Percentiles rank a stretch among this genome's conserved stretches.
phyloP scores from a whole-genome alignment of 2,797 vertebrate species.

The Bryconaethiops microstoma region DNA sequence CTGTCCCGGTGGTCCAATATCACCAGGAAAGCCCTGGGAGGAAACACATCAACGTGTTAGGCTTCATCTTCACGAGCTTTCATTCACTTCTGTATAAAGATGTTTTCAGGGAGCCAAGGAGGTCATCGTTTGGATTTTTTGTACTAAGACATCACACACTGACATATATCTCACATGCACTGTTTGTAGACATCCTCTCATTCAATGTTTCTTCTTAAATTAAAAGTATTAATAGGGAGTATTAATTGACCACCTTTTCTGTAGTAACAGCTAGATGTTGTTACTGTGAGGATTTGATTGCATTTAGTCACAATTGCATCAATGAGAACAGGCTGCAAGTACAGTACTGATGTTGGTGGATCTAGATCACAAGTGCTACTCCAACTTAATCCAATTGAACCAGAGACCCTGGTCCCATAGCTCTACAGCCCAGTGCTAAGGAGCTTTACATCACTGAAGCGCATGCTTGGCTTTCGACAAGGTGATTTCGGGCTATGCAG shows the following conservation, averaged over 20 bases:
- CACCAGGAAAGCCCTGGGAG: slow-evolving; percentile 93
- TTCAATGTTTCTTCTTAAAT: neutral
- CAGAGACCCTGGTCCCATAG: neutral
- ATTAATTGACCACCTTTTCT: too few species aligned
- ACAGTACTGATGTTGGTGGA: neutral
- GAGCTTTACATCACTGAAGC: neutral
- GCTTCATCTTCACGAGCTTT: neutral
- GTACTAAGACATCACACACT: neutral
- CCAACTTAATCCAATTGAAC: too few species aligned
- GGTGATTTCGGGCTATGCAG: neutral
- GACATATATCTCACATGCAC: neutral
- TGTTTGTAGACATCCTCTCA: neutral
- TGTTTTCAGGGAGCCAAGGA: neutral
- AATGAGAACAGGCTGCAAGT: neutral
- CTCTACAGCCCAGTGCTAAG: neutral
- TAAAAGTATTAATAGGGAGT: neutral
- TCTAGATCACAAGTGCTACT: neutral
- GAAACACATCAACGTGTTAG: slow-evolving; percentile 44
- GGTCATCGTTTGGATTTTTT: neutral
- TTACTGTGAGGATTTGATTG: too few species aligned
- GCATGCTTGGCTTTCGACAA: neutral
- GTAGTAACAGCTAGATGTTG: too few species aligned
- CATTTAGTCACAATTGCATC: neutral
- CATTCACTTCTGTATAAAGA: neutral
- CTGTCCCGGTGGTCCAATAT: slow-evolving; percentile 91